Evolutionary conservation across 1,140 invertebrate genomes (phyloP), one percentile per base, ranked within the genome.

Genomic region (Sesamia nonagrioides): DNA sequence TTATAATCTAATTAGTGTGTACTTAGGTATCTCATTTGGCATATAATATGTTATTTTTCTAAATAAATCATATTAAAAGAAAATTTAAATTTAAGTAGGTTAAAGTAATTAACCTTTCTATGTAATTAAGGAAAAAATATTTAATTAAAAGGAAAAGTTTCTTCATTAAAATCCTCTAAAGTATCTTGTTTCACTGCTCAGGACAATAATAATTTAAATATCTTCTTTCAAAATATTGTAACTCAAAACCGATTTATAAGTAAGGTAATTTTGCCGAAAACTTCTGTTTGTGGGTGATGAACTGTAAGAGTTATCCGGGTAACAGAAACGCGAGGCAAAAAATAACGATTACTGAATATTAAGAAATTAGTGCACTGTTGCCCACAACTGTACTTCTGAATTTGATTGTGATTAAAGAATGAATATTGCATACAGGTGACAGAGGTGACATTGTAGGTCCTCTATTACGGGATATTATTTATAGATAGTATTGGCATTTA

Each of bases 31-130:
- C 9, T 45, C 42, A 50, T 50, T 50, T 50, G 15, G 45, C 0
- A 50, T n/a, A 5, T 15, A 50, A 15, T 11, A n/a, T 50, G n/a
- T n/a, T n/a, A 50, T 50, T 50, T n/a, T 8, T 11, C 11, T 3
- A 45, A 45, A 45, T 45, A 45, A 45, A 13, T 45, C 48, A 52
- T 0, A 8, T 18, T 21, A 52, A 18, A 54, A 11, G 8, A 6
- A n/a, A 1, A 54, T 54, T 54, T 17, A 54, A 6, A 18, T 17
- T 7, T 61, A 61, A 61, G 9, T 66, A 66, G 61, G 37, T 42
- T 21, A 42, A 42, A 66, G 61, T 66, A 66, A 42, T 63, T 63
- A 9, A 63, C 40, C 33, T 63, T 63, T n/a, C n/a, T n/a, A n/a
- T 40, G 35, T 63, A 18, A 66, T 66, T 66, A 21, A 17, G 37